phyloP scores from a whole-genome alignment of 1,140 invertebrate species.

The Micrasema longulum region DNA sequence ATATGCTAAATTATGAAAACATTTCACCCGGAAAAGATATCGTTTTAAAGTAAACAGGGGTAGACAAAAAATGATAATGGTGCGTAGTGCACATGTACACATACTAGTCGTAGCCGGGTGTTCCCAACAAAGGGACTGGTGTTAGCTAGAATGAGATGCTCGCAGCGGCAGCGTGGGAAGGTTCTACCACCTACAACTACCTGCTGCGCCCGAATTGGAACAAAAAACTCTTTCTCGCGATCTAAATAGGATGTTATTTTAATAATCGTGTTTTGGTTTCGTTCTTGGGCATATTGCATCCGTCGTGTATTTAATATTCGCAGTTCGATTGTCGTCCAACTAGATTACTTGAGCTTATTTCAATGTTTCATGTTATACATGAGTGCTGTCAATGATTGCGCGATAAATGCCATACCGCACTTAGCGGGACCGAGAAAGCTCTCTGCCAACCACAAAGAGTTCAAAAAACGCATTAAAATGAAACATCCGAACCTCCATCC shows the following conservation, averaged over 20 bases:
- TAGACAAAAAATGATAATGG: slow-evolving; percentile 37
- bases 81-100: slow-evolving; percentile 18
- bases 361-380: not conserved
- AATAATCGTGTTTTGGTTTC: slow-evolving; percentile 9
- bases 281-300: not conserved
- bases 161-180: slow-evolving; percentile 50
- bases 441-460: slow-evolving; percentile 40
- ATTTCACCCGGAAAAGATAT: slow-evolving; percentile 15
- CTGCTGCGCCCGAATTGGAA: slow-evolving; percentile 35
- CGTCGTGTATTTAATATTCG: not conserved
- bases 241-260: slow-evolving; percentile 29
- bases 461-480: slow-evolving; percentile 48
- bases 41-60: slow-evolving; percentile 19
- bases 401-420: slow-evolving; percentile 33
- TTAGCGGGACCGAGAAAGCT: slow-evolving; percentile 39
- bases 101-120: slow-evolving; percentile 26
- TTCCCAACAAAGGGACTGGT: slow-evolving; percentile 39
- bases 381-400: slow-evolving; percentile 32
- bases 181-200: slow-evolving; percentile 43
- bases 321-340: not conserved
- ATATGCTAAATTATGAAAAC: slow-evolving; percentile 28
- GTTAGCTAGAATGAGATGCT: slow-evolving; percentile 22
- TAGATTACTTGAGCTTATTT: too few species aligned
- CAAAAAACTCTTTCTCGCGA: slow-evolving; percentile 29
- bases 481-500: slow-evolving; percentile 50